phyloP scores from a whole-genome alignment of 2,797 vertebrate species.

The Nannoperca australis region DNA sequence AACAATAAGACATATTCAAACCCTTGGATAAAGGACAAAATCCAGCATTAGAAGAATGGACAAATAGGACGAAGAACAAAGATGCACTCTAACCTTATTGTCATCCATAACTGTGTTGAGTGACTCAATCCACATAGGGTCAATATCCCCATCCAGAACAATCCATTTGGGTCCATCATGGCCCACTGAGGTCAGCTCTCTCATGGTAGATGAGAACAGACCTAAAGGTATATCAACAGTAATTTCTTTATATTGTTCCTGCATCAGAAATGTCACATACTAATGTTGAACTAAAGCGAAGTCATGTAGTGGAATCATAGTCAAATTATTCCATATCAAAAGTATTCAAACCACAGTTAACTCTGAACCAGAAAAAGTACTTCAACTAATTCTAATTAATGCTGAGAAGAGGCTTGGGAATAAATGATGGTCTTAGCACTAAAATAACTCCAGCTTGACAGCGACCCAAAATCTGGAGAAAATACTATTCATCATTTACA shows the following conservation, averaged over 20 bases:
- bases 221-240: conserved; percentile 52
- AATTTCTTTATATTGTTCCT: neutral
- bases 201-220: conserved; percentile 87
- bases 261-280: neutral
- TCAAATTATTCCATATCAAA: conserved; percentile 8
- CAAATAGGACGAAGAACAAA: neutral
- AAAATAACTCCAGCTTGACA: conserved; percentile 32
- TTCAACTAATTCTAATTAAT: conserved; percentile 32
- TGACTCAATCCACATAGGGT: conserved; percentile 88
- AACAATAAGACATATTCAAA: neutral
- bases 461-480: conserved; percentile 21
- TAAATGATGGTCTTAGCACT: conserved; percentile 23
- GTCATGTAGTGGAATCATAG: neutral
- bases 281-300: conserved; percentile 6
- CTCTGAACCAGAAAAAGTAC: conserved; percentile 11
- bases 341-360: neutral
- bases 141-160: conserved; percentile 87
- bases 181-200: conserved; percentile 81
- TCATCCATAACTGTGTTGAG: conserved; percentile 89
- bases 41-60: neutral
- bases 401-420: conserved; percentile 24
- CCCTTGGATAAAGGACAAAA: neutral
- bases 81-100: conserved; percentile 81
- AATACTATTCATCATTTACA: conserved; percentile 31
- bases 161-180: conserved; percentile 87